phyloP scores from a whole-genome alignment of 2,888 invertebrate species.

The Aporophyla lueneburgensis region DNA sequence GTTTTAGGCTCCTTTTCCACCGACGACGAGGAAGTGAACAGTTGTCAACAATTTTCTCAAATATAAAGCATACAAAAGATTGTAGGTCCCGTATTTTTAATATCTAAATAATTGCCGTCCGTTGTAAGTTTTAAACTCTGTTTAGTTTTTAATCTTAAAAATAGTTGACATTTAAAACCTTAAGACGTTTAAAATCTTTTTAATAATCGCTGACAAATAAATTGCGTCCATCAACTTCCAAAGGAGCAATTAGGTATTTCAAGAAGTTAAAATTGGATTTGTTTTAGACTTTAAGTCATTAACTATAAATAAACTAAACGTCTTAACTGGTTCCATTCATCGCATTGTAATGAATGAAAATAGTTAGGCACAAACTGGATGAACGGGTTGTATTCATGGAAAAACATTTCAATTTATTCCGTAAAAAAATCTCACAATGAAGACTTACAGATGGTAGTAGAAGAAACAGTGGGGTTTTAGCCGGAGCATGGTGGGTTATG shows the following conservation, averaged over 20 bases:
- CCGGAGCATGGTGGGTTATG: no score
- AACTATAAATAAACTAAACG: constrained; percentile 20
- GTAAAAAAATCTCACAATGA: neutral
- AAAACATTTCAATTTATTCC: neutral
- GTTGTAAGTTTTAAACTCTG: neutral
- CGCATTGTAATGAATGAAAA: constrained; percentile 25
- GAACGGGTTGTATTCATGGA: neutral
- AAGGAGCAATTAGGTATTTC: constrained; percentile 25
- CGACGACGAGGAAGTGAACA: neutral
- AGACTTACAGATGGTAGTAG: neutral
- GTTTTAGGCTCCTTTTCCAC: neutral
- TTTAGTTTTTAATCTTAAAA: constrained; percentile 14
- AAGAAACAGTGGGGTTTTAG: no score
- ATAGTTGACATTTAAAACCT: constrained; percentile 12
- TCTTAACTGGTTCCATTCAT: constrained; percentile 19
- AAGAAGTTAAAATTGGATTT: constrained; percentile 32
- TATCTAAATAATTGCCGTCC: neutral
- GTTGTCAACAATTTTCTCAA: neutral
- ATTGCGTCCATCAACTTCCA: constrained; percentile 22
- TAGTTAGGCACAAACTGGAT: neutral
- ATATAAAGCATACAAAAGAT: neutral
- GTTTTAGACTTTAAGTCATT: constrained; percentile 7
- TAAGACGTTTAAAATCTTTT: neutral
- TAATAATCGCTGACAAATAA: neutral
- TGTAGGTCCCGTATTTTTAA: neutral